Evolutionary conservation across 2,888 invertebrate species (phyloP).

Genomic region (Hedya salicella): DNA sequence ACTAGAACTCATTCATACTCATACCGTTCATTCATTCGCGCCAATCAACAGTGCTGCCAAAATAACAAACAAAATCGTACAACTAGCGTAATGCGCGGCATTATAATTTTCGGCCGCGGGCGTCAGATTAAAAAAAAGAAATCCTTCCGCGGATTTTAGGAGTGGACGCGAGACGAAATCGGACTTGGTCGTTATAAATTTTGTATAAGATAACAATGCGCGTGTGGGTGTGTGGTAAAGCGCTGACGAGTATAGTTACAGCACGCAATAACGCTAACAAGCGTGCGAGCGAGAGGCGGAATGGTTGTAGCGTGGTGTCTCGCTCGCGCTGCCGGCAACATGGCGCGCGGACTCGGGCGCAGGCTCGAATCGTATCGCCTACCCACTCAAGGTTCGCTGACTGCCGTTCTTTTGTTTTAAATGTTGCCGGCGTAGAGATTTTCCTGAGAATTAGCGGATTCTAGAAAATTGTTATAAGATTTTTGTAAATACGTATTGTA

Average conservation of each 20-base stretch:
- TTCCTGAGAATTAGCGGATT: constrained; percentile 47
- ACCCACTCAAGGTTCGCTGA: constrained; percentile 87
- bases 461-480: background rate
- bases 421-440: constrained; percentile 71
- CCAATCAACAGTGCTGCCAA: constrained; percentile 67
- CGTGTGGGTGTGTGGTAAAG: constrained; percentile 81
- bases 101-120: constrained; percentile 69
- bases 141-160: constrained; percentile 83
- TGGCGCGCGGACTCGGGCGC: constrained; percentile 86
- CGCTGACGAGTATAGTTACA: constrained; percentile 84
- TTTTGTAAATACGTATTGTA: background rate
- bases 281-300: constrained; percentile 70
- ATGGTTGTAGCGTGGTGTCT: constrained; percentile 65
- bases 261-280: constrained; percentile 85
- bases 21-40: constrained; percentile 61
- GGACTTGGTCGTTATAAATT: constrained; percentile 83
- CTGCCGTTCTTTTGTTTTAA: constrained; percentile 86
- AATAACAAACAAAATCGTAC: constrained; percentile 64
- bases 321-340: constrained; percentile 74
- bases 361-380: constrained; percentile 87
- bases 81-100: constrained; percentile 65
- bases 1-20: constrained; percentile 47
- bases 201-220: constrained; percentile 83
- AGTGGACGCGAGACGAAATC: constrained; percentile 80
- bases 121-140: constrained; percentile 67